Percentiles rank a stretch among this genome's conserved stretches.
Evolutionary conservation across 1,140 invertebrate species (phyloP).

Genomic region (Ips nitidus): DNA sequence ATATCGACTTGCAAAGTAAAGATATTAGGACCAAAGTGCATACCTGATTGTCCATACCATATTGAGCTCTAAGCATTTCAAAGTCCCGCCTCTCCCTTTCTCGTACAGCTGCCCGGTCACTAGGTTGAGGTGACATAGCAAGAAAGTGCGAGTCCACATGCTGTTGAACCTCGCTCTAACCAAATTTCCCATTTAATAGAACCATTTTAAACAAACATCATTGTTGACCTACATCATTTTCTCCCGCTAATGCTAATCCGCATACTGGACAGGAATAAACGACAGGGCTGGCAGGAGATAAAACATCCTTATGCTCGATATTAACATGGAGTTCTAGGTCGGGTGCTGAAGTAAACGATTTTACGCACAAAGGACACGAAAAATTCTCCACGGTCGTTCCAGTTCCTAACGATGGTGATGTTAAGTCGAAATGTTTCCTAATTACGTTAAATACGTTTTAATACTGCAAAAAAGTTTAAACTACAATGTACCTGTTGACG

Average conservation of each 20-base stretch:
- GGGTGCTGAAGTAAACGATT: slow-evolving; percentile 70
- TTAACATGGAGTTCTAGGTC: slow-evolving; percentile 85
- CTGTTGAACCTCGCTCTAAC: slow-evolving; percentile 54
- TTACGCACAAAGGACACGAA: slow-evolving; percentile 72
- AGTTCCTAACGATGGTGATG: slow-evolving; percentile 66
- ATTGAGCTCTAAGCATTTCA: slow-evolving; percentile 77
- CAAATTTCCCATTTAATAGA: neutral
- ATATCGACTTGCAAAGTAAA: slow-evolving; percentile 8
- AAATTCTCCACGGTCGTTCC: slow-evolving; percentile 52
- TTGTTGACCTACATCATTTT: slow-evolving; percentile 42
- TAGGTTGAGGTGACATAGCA: slow-evolving; percentile 44
- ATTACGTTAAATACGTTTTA: neutral
- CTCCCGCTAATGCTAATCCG: slow-evolving; percentile 45
- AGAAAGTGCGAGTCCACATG: slow-evolving; percentile 53
- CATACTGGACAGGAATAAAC: slow-evolving; percentile 49
- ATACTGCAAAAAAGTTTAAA: slow-evolving; percentile 2
- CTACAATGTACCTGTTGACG: slow-evolving; percentile 66
- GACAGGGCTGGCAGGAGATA: slow-evolving; percentile 57
- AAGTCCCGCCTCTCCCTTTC: slow-evolving; percentile 78
- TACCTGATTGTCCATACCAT: slow-evolving; percentile 83
- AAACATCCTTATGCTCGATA: slow-evolving; percentile 75
- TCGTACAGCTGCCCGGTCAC: slow-evolving; percentile 69
- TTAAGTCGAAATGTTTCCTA: slow-evolving; percentile 77
- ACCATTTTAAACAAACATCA: neutral
- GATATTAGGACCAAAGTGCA: slow-evolving; percentile 4